Percentiles rank a stretch among this genome's conserved stretches.
phyloP scores from a whole-genome alignment of 2,797 vertebrate species.

The Urocyon cinereoargenteus region DNA sequence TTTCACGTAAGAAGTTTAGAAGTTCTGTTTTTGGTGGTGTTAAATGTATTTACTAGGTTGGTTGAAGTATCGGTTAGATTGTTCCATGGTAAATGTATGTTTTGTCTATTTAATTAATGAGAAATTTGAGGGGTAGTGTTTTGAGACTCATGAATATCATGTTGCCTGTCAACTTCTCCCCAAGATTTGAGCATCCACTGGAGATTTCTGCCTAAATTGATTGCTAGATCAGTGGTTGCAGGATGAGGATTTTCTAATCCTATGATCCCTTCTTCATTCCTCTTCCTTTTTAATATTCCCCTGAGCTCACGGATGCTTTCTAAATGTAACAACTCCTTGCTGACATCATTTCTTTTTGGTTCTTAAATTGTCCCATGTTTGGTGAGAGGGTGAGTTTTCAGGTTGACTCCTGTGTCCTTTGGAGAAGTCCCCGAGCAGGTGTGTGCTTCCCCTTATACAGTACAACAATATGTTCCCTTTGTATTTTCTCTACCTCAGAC shows the following conservation, averaged over 20 bases:
- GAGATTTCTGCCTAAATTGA: background rate
- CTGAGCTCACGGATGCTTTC: background rate
- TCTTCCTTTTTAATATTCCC: conserved; percentile 15
- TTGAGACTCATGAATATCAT: background rate
- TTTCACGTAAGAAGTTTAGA: background rate
- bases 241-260: conserved; percentile 36
- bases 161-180: conserved; percentile 2
- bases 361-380: background rate
- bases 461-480: background rate
- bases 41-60: conserved; percentile 8
- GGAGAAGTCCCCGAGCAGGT: background rate
- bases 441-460: background rate
- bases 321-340: background rate
- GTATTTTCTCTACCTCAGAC: background rate
- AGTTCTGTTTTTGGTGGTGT: background rate
- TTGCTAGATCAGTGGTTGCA: background rate
- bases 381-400: background rate
- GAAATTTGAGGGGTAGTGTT: background rate
- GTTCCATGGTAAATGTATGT: background rate
- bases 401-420: background rate
- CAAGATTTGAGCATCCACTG: background rate
- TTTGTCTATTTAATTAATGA: conserved; percentile 37
- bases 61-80: background rate
- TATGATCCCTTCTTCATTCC: background rate
- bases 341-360: conserved; percentile 26